phyloP scores from a whole-genome alignment of 2,113 vertebrate genomes.

The Castor canadensis region DNA sequence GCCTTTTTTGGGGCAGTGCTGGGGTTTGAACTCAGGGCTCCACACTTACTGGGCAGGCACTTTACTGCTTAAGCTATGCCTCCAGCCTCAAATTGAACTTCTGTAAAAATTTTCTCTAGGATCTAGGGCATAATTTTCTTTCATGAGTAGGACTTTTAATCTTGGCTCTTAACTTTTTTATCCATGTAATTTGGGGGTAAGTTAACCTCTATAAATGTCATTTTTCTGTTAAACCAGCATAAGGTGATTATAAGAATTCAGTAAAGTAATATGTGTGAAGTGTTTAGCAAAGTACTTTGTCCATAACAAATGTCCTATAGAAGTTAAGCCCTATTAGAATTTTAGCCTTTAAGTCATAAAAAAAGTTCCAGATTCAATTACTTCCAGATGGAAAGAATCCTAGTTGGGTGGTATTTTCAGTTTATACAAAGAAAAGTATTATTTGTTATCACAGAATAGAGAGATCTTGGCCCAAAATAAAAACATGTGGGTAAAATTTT shows the following conservation, averaged over 20 bases:
- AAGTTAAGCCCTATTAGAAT: background rate
- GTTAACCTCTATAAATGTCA: background rate
- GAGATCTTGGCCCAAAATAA: background rate
- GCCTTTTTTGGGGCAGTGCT: no score
- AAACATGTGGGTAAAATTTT: background rate
- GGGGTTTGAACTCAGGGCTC: no score
- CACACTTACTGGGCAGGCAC: no score
- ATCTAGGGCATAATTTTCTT: conserved; percentile 17
- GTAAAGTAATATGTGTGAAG: background rate
- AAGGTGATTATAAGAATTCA: background rate
- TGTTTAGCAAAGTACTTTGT: background rate
- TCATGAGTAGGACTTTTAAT: conserved; percentile 34
- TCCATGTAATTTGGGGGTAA: background rate
- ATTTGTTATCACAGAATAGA: conserved; percentile 5
- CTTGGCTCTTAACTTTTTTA: background rate
- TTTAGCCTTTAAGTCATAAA: background rate
- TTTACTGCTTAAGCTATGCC: no score
- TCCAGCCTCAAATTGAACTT: no score
- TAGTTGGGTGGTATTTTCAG: background rate
- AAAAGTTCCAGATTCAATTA: background rate
- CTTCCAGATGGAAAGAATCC: background rate
- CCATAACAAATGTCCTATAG: background rate
- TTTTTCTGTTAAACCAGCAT: background rate
- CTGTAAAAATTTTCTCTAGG: background rate
- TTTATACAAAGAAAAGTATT: background rate